Percentiles rank a stretch among this genome's conserved stretches.
Conservation (phyloP, 2,113 vertebrate genomes). For the Hemibates koningsi region DNA sequence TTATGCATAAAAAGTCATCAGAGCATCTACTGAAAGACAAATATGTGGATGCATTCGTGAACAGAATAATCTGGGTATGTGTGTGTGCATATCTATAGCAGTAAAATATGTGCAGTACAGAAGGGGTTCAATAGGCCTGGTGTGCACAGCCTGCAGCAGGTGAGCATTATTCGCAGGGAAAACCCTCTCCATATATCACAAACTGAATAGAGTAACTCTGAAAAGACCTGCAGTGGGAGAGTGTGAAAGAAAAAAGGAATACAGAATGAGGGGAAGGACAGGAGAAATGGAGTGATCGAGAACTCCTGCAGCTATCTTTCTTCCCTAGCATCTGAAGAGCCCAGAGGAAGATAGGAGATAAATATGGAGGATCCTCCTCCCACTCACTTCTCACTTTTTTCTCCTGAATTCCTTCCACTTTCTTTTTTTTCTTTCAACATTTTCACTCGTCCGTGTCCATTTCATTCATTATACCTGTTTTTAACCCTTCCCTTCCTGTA, state of each 20-base stretch:
- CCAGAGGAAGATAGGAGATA: constrained; percentile 46
- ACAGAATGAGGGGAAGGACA: constrained; percentile 35
- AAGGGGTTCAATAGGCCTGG: constrained; percentile 6
- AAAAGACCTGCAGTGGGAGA: constrained; percentile 8
- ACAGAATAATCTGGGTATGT: neutral
- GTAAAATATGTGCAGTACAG: constrained; percentile 6
- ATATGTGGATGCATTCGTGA: neutral
- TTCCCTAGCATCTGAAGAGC: constrained; percentile 36
- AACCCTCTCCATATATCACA: constrained; percentile 14
- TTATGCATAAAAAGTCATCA: neutral
- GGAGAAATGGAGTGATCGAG: constrained; percentile 11
- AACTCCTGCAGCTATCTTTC: constrained; percentile 55
- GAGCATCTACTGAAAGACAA: neutral
- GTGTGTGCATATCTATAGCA: neutral
- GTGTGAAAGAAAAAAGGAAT: constrained; percentile 51
- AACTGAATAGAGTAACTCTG: constrained; percentile 10
- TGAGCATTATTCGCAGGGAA: neutral
- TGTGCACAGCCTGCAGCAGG: constrained; percentile 28
- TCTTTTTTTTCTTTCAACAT: neutral
- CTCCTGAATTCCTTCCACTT: neutral
- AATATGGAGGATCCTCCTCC: constrained; percentile 47
- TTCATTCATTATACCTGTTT: neutral
- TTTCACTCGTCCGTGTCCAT: neutral
- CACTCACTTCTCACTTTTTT: neutral
- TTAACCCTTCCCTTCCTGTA: neutral